Evolutionary conservation across 2,113 vertebrate genomes (phyloP).

Genomic region (Budorcas taxicolor): DNA sequence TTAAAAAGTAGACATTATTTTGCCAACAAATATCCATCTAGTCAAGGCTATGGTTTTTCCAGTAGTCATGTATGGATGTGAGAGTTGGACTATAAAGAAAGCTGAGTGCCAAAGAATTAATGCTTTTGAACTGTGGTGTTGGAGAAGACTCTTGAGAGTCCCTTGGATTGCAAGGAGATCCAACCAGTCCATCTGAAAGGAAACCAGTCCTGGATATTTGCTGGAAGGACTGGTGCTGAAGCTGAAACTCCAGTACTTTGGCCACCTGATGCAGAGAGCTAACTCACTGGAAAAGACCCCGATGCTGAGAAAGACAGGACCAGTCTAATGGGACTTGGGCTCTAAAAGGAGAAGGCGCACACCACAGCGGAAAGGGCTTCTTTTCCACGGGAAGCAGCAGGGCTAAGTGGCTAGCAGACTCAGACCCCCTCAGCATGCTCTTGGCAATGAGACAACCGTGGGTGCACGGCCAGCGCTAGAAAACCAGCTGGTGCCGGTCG

Average conservation of each 20-base stretch:
- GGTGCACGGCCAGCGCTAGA: background rate
- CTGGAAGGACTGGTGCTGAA: background rate
- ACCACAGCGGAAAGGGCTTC: background rate
- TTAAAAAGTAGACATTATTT: background rate
- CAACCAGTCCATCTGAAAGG: background rate
- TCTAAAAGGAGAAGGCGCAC: background rate
- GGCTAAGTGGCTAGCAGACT: conserved; percentile 8
- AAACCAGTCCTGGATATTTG: background rate
- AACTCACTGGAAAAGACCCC: background rate
- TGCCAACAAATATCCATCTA: background rate
- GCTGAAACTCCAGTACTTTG: background rate
- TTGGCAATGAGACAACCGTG: background rate
- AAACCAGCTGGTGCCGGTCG: background rate
- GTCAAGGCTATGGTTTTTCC: background rate
- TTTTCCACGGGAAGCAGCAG: background rate
- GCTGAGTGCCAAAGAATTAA: background rate
- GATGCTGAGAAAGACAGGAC: background rate
- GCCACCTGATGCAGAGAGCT: background rate
- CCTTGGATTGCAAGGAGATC: background rate
- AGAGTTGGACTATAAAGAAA: background rate
- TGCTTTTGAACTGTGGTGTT: background rate
- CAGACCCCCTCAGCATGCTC: background rate
- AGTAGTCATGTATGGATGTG: background rate
- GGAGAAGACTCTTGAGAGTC: background rate
- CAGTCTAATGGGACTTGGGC: background rate